These are phyloP conservation scores for Drosophila simulans DNA, from an alignment of 1,140 invertebrate genomes.

Conservation along the genomic window DNA sequence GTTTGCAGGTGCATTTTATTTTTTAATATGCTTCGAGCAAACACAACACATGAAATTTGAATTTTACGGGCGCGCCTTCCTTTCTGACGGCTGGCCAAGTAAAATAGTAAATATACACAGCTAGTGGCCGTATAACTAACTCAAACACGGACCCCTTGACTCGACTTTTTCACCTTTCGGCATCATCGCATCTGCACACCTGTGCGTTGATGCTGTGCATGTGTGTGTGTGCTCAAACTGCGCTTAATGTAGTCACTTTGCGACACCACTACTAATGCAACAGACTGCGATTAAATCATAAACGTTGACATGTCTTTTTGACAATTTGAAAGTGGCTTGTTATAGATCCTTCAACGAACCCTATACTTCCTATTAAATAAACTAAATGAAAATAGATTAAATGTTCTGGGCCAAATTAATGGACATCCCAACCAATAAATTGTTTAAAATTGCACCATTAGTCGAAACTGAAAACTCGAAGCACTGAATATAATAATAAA, in stretches of 20 bases:
- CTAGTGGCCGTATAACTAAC: constrained; percentile 37
- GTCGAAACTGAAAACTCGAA: no score
- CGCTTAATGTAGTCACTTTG: constrained; percentile 18
- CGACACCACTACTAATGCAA: background rate
- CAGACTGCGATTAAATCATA: background rate
- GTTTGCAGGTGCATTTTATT: constrained; percentile 79
- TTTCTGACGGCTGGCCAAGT: constrained; percentile 43
- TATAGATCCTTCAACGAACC: no score
- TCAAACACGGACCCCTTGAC: constrained; percentile 18
- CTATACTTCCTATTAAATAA: no score
- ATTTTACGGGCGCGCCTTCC: constrained; percentile 57
- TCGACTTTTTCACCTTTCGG: background rate
- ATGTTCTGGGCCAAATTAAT: background rate
- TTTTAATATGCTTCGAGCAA: constrained; percentile 69
- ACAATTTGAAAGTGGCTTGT: background rate
- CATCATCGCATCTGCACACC: constrained; percentile 9
- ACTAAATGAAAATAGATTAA: background rate
- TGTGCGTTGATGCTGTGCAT: background rate
- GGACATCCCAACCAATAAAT: background rate
- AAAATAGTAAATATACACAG: constrained; percentile 37
- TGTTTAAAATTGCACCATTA: background rate
- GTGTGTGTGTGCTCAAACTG: constrained; percentile 7
- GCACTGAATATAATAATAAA: constrained; percentile 7
- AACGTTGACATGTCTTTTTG: background rate
- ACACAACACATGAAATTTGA: constrained; percentile 71